Conservation (phyloP, 2,797 vertebrate genomes). For the Malurus splendens region DNA sequence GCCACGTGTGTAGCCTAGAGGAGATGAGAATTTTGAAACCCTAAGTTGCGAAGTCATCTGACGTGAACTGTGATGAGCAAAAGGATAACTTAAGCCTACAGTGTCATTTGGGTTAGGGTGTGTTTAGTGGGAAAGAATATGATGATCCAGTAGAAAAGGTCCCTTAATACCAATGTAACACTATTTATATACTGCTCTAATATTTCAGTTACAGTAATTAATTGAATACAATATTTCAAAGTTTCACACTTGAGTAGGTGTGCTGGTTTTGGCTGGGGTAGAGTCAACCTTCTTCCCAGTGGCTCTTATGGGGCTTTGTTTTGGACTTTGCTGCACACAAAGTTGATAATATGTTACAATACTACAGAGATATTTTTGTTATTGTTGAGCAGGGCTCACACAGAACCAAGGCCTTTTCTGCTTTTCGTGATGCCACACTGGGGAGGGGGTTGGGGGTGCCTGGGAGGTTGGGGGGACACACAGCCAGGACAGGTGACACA, state of each 20-base stretch:
- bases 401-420: neutral
- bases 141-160: neutral
- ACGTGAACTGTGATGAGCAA: neutral
- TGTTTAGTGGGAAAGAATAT: neutral
- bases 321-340: neutral
- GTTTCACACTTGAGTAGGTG: neutral
- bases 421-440: neutral
- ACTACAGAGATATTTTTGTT: neutral
- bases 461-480: neutral
- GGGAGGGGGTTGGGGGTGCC: neutral
- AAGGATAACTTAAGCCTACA: neutral
- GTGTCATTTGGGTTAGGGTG: neutral
- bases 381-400: neutral
- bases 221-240: slow-evolving; percentile 28
- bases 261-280: neutral
- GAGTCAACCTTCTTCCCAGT: neutral
- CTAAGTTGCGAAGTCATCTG: slow-evolving; percentile 2
- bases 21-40: neutral
- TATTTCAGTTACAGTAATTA: neutral
- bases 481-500: neutral
- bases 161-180: neutral
- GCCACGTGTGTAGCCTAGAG: neutral
- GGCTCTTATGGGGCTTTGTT: too few relatives aligned
- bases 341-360: neutral
- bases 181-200: neutral